Base-by-base conservation (phyloP, 2,797 vertebrate genomes). In the Chrosomus eos region DNA sequence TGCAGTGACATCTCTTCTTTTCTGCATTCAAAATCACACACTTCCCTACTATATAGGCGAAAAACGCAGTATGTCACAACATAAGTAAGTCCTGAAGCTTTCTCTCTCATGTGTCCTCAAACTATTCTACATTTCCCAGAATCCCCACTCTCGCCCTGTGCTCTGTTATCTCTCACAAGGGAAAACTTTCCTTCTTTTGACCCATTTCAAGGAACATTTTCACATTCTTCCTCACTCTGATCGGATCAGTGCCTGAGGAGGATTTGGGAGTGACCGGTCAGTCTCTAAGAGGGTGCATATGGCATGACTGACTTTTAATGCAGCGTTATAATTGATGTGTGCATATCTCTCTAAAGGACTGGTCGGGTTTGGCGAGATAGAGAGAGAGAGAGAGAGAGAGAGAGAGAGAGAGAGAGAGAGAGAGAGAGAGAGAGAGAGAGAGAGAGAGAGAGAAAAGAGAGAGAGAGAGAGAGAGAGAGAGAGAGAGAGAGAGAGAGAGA, bases 311-410 rank as follows among this genome's bases (percentile, higher is more conserved):
- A 87, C 85, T 87, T 88, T 90, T 88, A 91, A 90, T 86, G 88
- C 89, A 70, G 89, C 81, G 43, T 88, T 88, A 89, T 89, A 92
- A 92, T 90, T 91, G 90, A 93, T 94, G 90, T 90, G 88, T 89
- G 92, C 90, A 91, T 88, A 81, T 87, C 87, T 48, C 90, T 92
- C 87, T 88, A 91, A 89, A 85, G 58, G 64, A 16, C 19, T 87
- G 86, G 90, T 93, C 90, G 86, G 92, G 70, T 85, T 77, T 89
- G 87, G 72, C 78, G 67, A 3, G 40, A 43, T 10, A 40, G 38
- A 9, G 38, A 38, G 38, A 38, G 7, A 38, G 38, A 38, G 38
- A 8, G 38, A 38, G 38, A 8, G 38, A 38, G 36, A 40, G 38
- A 40, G 38, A 40, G 38, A 38, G 38, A 38, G 38, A 38, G 38